These are phyloP conservation scores for Callimorpha dominula DNA, from an alignment of 2,888 invertebrate species.

Conservation along the genomic window DNA sequence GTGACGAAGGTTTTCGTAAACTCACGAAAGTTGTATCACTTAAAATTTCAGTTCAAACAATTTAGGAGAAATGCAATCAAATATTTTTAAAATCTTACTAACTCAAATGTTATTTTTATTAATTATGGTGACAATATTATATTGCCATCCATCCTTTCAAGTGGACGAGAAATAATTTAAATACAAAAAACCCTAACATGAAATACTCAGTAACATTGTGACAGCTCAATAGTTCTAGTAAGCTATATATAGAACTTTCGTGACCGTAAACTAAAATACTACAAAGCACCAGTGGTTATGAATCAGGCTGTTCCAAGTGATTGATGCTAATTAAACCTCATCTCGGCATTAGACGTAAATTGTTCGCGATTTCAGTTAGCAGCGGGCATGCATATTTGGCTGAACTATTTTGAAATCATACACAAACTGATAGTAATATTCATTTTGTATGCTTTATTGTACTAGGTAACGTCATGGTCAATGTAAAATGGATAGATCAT, in stretches of 20 bases:
- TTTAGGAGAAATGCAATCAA: not conserved
- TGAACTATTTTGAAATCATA: constrained; percentile 44
- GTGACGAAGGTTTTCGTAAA: too few species aligned
- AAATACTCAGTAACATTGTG: not conserved
- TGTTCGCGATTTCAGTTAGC: constrained; percentile 30
- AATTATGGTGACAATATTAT: too few species aligned
- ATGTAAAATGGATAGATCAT: not conserved
- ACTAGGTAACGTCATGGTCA: constrained; percentile 12
- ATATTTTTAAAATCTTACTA: too few species aligned
- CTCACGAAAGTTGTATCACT: not conserved
- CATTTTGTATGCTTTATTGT: constrained; percentile 28
- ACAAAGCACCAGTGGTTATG: not conserved
- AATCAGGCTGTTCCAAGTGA: constrained; percentile 35
- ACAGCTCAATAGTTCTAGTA: not conserved
- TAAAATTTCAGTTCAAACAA: not conserved
- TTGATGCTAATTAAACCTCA: constrained; percentile 55
- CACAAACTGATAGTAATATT: constrained; percentile 43
- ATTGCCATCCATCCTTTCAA: too few species aligned
- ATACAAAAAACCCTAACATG: too few species aligned
- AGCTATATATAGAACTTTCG: not conserved
- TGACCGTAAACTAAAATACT: not conserved
- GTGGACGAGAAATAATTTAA: too few species aligned
- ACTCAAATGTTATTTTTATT: too few species aligned
- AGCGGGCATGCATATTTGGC: constrained; percentile 26
- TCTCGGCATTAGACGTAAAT: constrained; percentile 43